A percentile compares a stretch with the other conserved stretches of the same genome.
These are phyloP conservation scores for Oncorhynchus gorbuscha DNA, from an alignment of 2,113 vertebrate species.

Conservation along the genomic window DNA sequence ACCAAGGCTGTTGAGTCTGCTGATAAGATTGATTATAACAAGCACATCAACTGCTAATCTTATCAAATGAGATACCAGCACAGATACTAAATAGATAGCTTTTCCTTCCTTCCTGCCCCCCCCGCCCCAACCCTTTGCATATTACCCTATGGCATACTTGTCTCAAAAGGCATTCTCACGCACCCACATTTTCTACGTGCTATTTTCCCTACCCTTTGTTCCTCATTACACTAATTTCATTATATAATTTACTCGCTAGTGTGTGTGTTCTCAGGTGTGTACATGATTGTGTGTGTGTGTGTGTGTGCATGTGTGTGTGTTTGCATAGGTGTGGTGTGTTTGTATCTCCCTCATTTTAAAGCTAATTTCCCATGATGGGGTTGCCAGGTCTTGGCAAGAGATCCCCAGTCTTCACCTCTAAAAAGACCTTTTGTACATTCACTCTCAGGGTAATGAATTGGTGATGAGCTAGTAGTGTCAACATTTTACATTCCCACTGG, in stretches of 20 bases:
- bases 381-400: slow-evolving; percentile 59
- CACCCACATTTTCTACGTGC: neutral
- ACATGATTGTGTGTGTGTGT: neutral
- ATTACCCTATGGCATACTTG: neutral
- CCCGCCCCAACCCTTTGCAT: too few relatives aligned
- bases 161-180: neutral
- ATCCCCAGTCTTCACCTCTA: slow-evolving; percentile 33
- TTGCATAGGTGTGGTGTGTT: neutral
- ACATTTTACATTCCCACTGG: slow-evolving; percentile 46
- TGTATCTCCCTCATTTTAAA: slow-evolving; percentile 28
- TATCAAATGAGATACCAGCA: slow-evolving; percentile 11
- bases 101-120: neutral
- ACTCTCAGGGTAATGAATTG: slow-evolving; percentile 38
- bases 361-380: slow-evolving; percentile 47
- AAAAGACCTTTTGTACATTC: neutral
- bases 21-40: too few relatives aligned
- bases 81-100: neutral
- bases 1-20: too few relatives aligned
- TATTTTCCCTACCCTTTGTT: slow-evolving; percentile 2
- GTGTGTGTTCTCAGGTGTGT: neutral
- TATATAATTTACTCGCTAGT: neutral
- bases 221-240: neutral
- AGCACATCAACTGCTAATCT: neutral
- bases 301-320: neutral
- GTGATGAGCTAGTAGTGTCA: slow-evolving; percentile 44